Conservation (phyloP, 1,140 invertebrate species). For the Drosophila chauvacae region DNA sequence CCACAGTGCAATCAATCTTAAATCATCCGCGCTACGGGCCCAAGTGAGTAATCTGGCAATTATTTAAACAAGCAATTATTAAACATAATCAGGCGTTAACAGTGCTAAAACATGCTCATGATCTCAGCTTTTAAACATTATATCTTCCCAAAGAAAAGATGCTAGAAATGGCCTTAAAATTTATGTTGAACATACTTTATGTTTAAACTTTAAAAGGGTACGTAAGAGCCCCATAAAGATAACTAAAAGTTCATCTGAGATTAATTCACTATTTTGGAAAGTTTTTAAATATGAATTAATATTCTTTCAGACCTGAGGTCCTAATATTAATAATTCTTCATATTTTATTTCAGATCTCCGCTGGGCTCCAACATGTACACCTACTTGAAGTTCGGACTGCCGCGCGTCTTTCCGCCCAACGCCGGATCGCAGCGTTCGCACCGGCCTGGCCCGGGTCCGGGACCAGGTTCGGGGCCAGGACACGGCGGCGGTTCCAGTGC, state of each 20-base stretch:
- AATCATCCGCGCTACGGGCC: conserved; percentile 95
- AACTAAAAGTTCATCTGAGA: no score
- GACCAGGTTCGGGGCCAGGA: conserved; percentile 59
- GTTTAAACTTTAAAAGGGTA: not conserved
- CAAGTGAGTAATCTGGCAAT: conserved; percentile 87
- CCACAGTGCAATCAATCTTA: conserved; percentile 96
- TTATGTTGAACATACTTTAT: not conserved
- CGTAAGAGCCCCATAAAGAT: not conserved
- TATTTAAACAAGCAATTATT: conserved; percentile 12
- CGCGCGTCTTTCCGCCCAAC: conserved; percentile 93
- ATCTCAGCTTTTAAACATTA: conserved; percentile 1
- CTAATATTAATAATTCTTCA: no score
- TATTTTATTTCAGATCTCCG: conserved; percentile 87
- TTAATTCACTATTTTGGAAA: no score
- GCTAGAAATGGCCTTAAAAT: not conserved
- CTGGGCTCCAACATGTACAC: conserved; percentile 95
- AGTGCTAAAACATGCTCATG: conserved; percentile 9
- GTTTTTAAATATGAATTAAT: no score
- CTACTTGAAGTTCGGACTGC: conserved; percentile 96
- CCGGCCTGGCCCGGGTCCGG: conserved; percentile 83
- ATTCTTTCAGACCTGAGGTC: no score
- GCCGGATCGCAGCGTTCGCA: conserved; percentile 87
- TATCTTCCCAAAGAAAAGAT: not conserved
- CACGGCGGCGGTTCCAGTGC: conserved; percentile 69
- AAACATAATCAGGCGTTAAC: conserved; percentile 25